Evolutionary conservation across 2,888 invertebrate species (phyloP).

Genomic region (Rhingia rostrata): DNA sequence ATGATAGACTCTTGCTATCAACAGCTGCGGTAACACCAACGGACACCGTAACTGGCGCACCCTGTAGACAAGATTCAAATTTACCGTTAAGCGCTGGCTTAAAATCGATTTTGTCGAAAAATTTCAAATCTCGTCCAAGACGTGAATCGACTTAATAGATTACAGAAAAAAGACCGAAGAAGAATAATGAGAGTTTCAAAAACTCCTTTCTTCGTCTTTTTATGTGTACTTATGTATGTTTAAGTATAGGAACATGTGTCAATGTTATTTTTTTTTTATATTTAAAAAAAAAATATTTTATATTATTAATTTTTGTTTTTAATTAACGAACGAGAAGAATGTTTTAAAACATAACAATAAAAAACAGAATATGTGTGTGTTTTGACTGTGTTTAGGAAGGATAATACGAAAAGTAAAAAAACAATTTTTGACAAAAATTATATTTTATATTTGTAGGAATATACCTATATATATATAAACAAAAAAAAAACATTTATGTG

Average conservation of each 20-base stretch:
- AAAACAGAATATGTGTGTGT: constrained; percentile 59
- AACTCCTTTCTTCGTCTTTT: constrained; percentile 10
- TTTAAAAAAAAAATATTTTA: neutral
- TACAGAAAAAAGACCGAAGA: neutral
- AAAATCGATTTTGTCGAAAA: constrained; percentile 75
- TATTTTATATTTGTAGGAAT: constrained; percentile 64
- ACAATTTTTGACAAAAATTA: constrained; percentile 18
- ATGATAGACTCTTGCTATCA: constrained; percentile 24
- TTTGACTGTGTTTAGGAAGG: constrained; percentile 63
- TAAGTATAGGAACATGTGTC: constrained; percentile 57
- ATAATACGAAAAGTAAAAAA: constrained; percentile 30
- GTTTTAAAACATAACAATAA: constrained; percentile 22
- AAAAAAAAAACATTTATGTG: constrained; percentile 37
- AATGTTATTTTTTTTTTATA: constrained; percentile 51
- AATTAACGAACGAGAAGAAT: constrained; percentile 39
- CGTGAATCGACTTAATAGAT: constrained; percentile 75
- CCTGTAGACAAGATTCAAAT: constrained; percentile 74
- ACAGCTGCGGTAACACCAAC: constrained; percentile 41
- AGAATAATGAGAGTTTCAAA: constrained; percentile 9
- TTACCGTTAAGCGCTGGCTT: constrained; percentile 75
- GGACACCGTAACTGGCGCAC: constrained; percentile 42
- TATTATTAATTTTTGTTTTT: neutral
- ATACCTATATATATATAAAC: constrained; percentile 28
- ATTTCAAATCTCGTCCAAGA: constrained; percentile 75
- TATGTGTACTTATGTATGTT: constrained; percentile 51